These are phyloP conservation scores for Dermatemys mawii DNA, from an alignment of 2,113 vertebrate genomes.

Conservation along the genomic window DNA sequence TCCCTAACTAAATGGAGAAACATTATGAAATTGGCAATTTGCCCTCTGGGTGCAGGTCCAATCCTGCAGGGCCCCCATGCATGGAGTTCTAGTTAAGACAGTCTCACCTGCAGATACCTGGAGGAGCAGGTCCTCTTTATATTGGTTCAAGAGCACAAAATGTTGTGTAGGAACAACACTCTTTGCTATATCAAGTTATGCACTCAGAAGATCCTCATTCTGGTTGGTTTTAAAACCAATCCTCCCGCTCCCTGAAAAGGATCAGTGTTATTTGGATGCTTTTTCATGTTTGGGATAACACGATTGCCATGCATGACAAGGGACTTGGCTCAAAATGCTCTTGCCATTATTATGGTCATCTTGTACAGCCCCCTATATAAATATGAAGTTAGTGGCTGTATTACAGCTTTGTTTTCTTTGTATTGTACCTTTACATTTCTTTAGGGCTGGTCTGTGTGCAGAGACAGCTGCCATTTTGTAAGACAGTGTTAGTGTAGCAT, in stretches of 20 bases:
- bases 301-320: background rate
- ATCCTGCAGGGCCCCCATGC: background rate
- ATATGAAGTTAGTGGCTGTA: background rate
- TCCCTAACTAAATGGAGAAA: background rate
- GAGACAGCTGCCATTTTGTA: background rate
- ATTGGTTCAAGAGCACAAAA: background rate
- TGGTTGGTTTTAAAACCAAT: background rate
- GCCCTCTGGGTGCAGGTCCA: background rate
- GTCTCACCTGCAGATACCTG: background rate
- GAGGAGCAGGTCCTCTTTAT: background rate
- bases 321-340: background rate
- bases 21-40: background rate
- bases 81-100: background rate
- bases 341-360: background rate
- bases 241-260: background rate
- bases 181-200: too few species aligned
- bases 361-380: background rate
- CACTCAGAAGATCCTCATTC: too few species aligned
- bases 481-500: rapidly evolving
- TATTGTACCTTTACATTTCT: background rate
- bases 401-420: background rate
- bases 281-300: background rate
- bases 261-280: background rate
- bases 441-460: background rate
- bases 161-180: too few species aligned